Conservation (phyloP, 2,797 vertebrate species). For the Leptatherina wallacei region DNA sequence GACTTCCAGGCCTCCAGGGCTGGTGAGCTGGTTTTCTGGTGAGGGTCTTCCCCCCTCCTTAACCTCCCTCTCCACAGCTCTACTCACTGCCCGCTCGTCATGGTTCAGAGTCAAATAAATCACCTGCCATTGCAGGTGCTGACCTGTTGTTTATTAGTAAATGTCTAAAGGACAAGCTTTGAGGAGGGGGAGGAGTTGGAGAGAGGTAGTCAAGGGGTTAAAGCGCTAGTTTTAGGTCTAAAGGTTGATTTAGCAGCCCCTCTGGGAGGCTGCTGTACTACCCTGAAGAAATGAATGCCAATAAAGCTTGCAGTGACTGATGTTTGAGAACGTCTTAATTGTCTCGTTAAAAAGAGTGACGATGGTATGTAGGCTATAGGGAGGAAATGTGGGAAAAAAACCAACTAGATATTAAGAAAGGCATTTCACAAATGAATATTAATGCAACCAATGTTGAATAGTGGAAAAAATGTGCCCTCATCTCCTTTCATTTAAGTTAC, state of each 20-base stretch:
- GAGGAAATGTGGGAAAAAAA: constrained; percentile 33
- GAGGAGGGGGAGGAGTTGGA: constrained; percentile 61
- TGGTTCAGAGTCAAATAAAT: constrained; percentile 79
- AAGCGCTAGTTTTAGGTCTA: constrained; percentile 71
- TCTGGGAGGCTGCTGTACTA: constrained; percentile 73
- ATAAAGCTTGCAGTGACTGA: constrained; percentile 72
- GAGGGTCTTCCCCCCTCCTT: constrained; percentile 61
- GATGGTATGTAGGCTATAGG: constrained; percentile 29
- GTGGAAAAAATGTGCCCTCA: too few relatives aligned
- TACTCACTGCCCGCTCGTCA: constrained; percentile 54
- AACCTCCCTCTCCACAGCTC: constrained; percentile 56
- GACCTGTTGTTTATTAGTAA: constrained; percentile 84
- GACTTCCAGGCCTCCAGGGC: constrained; percentile 77
- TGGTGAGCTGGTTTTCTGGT: constrained; percentile 60
- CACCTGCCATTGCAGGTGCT: constrained; percentile 83
- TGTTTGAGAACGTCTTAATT: constrained; percentile 70
- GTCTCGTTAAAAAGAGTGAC: constrained; percentile 66
- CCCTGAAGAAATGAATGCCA: constrained; percentile 72
- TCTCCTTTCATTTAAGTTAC: too few relatives aligned
- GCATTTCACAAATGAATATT: background rate
- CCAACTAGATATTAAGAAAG: background rate
- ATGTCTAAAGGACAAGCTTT: constrained; percentile 77
- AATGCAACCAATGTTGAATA: too few relatives aligned
- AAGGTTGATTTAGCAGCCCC: constrained; percentile 77
- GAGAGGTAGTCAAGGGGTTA: constrained; percentile 75